Evolutionary conservation across 2,888 invertebrate species (phyloP).

Genomic region (Pinctada fucata): DNA sequence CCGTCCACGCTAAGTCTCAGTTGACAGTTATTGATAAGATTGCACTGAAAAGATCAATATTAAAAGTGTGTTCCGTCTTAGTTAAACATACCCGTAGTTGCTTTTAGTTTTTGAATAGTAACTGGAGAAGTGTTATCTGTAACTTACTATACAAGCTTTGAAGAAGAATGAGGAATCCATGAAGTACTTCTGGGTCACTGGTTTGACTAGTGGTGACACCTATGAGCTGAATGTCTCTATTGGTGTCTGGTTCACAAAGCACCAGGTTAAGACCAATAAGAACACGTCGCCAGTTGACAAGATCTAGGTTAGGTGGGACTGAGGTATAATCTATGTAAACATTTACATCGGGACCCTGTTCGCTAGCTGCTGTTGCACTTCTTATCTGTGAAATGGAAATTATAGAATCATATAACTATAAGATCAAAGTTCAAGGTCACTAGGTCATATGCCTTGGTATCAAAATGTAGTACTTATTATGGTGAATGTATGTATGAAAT

Average conservation of each 20-base stretch:
- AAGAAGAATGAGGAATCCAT: neutral
- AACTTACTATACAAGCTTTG: neutral
- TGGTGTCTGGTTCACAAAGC: conserved; percentile 30
- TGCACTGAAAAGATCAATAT: too few relatives aligned
- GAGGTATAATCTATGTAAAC: conserved; percentile 16
- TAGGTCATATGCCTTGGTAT: too few relatives aligned
- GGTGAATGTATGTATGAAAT: too few relatives aligned
- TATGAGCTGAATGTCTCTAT: conserved; percentile 17
- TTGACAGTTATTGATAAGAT: too few relatives aligned
- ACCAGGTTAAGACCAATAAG: conserved; percentile 28
- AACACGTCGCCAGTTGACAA: conserved; percentile 30
- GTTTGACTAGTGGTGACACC: conserved; percentile 8
- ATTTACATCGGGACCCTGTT: neutral
- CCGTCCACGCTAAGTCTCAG: too few relatives aligned
- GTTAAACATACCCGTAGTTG: too few relatives aligned
- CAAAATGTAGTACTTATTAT: too few relatives aligned
- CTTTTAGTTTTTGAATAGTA: too few relatives aligned
- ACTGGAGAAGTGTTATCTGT: too few relatives aligned
- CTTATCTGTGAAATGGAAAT: conserved; percentile 12
- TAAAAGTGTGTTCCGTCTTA: too few relatives aligned
- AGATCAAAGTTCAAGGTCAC: too few relatives aligned
- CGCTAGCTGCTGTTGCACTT: conserved; percentile 10
- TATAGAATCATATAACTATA: too few relatives aligned
- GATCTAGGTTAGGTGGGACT: conserved; percentile 15
- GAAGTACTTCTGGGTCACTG: neutral